Conservation (phyloP, 2,797 vertebrate species). For the Mionectes olivaceus region DNA sequence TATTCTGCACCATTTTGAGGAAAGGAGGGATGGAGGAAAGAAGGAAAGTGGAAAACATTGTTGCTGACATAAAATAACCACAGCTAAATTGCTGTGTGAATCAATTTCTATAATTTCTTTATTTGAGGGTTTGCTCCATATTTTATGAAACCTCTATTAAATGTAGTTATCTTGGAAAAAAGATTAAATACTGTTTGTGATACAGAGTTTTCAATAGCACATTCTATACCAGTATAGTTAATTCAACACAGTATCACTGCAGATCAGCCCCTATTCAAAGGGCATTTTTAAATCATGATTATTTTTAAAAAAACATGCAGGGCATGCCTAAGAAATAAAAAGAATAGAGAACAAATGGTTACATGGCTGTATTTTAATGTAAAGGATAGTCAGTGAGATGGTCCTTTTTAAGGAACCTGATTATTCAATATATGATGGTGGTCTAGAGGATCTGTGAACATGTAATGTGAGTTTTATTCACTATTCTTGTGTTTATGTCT, state of each 20-base stretch:
- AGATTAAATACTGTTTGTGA: not conserved
- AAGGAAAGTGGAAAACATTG: not conserved
- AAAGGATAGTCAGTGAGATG: not conserved
- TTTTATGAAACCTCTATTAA: not conserved
- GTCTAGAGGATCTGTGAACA: not conserved
- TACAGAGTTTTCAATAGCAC: not conserved
- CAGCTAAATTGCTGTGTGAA: not conserved
- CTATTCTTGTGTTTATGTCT: not conserved
- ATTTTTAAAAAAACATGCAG: not conserved
- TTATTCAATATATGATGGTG: not conserved
- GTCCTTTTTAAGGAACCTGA: not conserved
- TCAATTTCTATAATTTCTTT: not conserved
- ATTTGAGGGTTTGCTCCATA: not conserved
- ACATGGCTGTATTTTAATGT: not conserved
- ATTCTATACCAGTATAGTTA: not conserved
- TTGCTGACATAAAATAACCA: not conserved
- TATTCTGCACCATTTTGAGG: not conserved
- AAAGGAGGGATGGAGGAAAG: not conserved
- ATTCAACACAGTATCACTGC: not conserved
- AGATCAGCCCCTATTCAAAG: not conserved
- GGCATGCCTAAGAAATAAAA: not conserved
- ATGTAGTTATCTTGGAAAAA: not conserved
- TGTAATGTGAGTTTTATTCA: not conserved
- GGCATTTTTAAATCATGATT: not conserved
- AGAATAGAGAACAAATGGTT: accelerated